A percentile compares a stretch with the other conserved stretches of the same genome.
phyloP scores from a whole-genome alignment of 1,140 invertebrate genomes.

The Battus philenor region DNA sequence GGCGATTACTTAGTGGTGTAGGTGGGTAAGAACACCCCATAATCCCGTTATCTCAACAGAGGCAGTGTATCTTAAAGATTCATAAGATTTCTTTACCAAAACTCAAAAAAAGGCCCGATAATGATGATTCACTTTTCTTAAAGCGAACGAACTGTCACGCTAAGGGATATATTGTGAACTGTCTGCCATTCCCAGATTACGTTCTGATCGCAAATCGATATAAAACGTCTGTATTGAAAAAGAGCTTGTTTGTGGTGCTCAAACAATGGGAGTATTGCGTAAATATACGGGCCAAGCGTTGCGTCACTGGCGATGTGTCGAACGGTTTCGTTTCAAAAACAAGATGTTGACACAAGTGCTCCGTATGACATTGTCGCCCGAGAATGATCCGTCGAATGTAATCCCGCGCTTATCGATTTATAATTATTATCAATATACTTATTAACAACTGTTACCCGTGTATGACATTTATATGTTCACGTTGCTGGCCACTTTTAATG shows the following conservation, averaged over 20 bases:
- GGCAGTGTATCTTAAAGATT: too few relatives aligned
- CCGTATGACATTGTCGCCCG: slow-evolving; percentile 13
- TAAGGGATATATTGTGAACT: too few relatives aligned
- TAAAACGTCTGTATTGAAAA: slow-evolving; percentile 6
- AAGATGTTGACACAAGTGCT: slow-evolving; percentile 65
- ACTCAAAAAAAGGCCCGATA: too few relatives aligned
- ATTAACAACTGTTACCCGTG: neutral
- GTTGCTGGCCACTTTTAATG: too few relatives aligned
- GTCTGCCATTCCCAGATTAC: slow-evolving; percentile 1
- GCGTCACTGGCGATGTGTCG: slow-evolving; percentile 50
- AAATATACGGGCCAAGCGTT: slow-evolving; percentile 41
- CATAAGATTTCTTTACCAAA: too few relatives aligned
- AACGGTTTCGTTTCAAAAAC: slow-evolving; percentile 56
- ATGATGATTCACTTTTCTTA: too few relatives aligned
- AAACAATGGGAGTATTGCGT: slow-evolving; percentile 59
- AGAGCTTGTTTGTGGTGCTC: slow-evolving; percentile 27
- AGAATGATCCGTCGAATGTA: slow-evolving; percentile 17
- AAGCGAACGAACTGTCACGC: too few relatives aligned
- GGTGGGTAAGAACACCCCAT: too few relatives aligned
- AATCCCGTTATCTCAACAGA: too few relatives aligned
- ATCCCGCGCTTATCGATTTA: slow-evolving; percentile 5
- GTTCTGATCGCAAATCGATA: slow-evolving; percentile 14
- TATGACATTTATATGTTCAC: neutral
- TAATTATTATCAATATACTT: neutral
- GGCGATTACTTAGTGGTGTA: too few relatives aligned